Conservation (phyloP, 2,797 vertebrate genomes). For the Muscicapa striata region DNA sequence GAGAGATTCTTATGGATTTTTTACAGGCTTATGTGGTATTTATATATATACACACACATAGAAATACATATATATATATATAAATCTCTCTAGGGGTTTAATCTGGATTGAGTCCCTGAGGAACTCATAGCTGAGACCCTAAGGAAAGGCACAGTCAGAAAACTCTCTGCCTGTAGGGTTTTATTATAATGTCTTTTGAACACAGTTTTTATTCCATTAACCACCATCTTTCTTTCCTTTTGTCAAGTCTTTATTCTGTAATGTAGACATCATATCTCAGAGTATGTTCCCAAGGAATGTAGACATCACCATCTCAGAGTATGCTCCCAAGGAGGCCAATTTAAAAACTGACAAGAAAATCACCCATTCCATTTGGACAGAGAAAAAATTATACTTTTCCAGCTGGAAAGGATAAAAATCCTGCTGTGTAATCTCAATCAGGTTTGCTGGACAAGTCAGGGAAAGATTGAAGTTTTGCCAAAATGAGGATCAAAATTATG, state of each 20-base stretch:
- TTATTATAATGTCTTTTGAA: neutral
- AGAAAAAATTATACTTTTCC: constrained; percentile 7
- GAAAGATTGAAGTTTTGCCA: neutral
- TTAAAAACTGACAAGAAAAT: constrained; percentile 51
- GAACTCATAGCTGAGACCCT: neutral
- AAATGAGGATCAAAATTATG: neutral
- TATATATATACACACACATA: neutral
- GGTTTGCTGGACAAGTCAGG: neutral
- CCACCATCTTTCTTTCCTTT: neutral
- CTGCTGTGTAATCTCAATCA: neutral
- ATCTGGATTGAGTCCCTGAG: neutral
- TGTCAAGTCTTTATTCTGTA: neutral
- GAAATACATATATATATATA: neutral
- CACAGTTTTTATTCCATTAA: constrained; percentile 5
- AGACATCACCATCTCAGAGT: constrained; percentile 1
- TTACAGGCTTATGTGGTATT: neutral
- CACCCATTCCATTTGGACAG: neutral
- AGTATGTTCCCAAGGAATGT: constrained; percentile 1
- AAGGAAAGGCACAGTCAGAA: neutral
- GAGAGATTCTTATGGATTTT: neutral
- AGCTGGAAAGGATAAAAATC: neutral
- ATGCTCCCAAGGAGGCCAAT: constrained; percentile 16
- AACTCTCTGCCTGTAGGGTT: neutral
- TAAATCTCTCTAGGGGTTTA: neutral
- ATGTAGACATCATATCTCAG: constrained; percentile 24